Conservation (phyloP, 1,140 invertebrate genomes). For the Asbolus verrucosus region DNA sequence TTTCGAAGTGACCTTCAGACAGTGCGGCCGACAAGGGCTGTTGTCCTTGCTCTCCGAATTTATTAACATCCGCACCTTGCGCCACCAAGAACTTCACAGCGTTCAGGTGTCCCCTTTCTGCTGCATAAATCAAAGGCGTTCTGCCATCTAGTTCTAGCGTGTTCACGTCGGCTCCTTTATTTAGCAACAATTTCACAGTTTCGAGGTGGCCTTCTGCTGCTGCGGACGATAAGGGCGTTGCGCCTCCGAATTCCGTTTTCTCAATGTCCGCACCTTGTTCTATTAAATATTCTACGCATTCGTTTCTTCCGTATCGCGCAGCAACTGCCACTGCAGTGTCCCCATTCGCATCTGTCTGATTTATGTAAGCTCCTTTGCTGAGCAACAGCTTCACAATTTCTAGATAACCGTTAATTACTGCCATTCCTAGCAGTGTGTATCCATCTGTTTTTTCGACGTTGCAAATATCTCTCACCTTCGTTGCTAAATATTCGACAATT, state of each 20-base stretch:
- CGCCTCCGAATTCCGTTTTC: not conserved
- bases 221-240: not conserved
- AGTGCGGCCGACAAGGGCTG: not conserved
- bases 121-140: conserved; percentile 2
- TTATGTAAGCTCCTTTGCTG: too few relatives aligned
- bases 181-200: not conserved
- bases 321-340: too few relatives aligned
- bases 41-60: too few relatives aligned
- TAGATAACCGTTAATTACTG: too few relatives aligned
- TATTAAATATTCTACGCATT: too few relatives aligned
- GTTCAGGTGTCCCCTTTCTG: not conserved
- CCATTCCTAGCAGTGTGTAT: too few relatives aligned
- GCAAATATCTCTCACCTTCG: too few relatives aligned
- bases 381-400: too few relatives aligned
- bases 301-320: too few relatives aligned
- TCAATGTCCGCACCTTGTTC: conserved; percentile 7
- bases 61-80: not conserved
- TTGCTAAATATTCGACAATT: too few relatives aligned
- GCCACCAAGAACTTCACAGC: not conserved
- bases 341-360: too few relatives aligned
- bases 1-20: not conserved
- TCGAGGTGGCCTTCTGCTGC: not conserved
- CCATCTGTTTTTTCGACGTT: too few relatives aligned
- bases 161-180: conserved; percentile 12
- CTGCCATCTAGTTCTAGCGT: not conserved